Base-by-base conservation (phyloP, 2,797 vertebrate genomes). In the Acropternis orthonyx region DNA sequence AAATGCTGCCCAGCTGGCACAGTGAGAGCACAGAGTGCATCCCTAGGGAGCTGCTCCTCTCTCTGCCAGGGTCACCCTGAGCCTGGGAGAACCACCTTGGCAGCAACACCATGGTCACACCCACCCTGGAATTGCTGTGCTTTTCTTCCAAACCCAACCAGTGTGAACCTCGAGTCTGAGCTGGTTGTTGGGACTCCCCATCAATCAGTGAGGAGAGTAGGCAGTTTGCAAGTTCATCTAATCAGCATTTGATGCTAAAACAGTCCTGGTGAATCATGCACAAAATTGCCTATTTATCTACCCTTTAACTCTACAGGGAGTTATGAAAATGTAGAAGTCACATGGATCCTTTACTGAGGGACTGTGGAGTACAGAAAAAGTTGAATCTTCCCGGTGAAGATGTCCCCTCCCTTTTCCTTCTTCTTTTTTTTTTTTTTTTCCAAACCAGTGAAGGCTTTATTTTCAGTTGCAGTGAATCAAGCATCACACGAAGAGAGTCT, bases 11-110 rank as follows among this genome's bases (percentile, higher is more conserved):
- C 26, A 54, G 62, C 48, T 78, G 74, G 54, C 1, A 3, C 24
- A 52, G 58, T 3, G 1, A 23, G 49, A 56, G 20, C 65, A 55
- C 4, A 30, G 52, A 23, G 6, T 44, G 19, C 56, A 41, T 74
- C 52, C 58, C 26, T 17, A 55, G 44, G 7, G 14, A 72, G 14
- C 10, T 1, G 6, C 59, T 55, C 10, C 0, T 6, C 10, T 59
- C 27, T 23, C 37, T 78, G n/a, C 34, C 0, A 0, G 75, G 49
- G 15, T 69, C 7, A 2, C 54, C 27, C 0, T 41, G 59, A 5
- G 21, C 7, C 7, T 59, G 48, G 44, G n/a, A 71, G 51, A 67
- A 4, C 19, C 27, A 10, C 20, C 52, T 27, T 5, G 6, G 62
- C 58, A 77, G 65, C 12, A 30, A 30, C 4, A 2, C 1, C 2